Evolutionary conservation across 2,113 vertebrate genomes (phyloP).

Genomic region (Scalopus aquaticus): DNA sequence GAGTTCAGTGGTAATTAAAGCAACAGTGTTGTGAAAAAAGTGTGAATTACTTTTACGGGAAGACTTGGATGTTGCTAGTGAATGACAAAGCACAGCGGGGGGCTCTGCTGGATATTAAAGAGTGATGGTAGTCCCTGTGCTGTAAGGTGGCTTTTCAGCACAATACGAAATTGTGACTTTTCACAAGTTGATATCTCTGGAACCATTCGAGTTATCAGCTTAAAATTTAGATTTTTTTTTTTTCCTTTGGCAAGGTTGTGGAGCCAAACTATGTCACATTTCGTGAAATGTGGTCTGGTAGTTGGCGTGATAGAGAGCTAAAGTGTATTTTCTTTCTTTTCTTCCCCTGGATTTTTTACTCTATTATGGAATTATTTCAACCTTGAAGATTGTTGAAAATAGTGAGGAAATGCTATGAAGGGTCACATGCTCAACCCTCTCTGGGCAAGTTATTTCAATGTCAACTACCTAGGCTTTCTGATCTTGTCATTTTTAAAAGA

Average conservation of each 20-base stretch:
- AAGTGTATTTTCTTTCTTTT: slow-evolving; percentile 74
- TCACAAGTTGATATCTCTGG: slow-evolving; percentile 88
- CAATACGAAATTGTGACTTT: slow-evolving; percentile 89
- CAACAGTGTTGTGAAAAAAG: slow-evolving; percentile 91
- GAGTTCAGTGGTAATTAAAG: slow-evolving; percentile 92
- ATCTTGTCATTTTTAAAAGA: slow-evolving; percentile 78
- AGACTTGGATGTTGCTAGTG: slow-evolving; percentile 88
- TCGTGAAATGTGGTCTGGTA: slow-evolving; percentile 67
- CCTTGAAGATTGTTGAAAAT: slow-evolving; percentile 76
- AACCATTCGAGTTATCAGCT: slow-evolving; percentile 85
- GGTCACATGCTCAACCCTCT: slow-evolving; percentile 38
- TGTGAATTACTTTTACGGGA: slow-evolving; percentile 93
- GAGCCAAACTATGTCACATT: slow-evolving; percentile 76
- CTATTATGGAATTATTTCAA: slow-evolving; percentile 78
- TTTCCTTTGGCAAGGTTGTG: slow-evolving; percentile 65
- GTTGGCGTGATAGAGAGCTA: slow-evolving; percentile 71
- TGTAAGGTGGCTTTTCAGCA: slow-evolving; percentile 87
- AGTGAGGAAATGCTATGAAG: slow-evolving; percentile 66
- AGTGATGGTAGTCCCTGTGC: slow-evolving; percentile 83
- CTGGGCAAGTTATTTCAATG: slow-evolving; percentile 70
- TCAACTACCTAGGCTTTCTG: slow-evolving; percentile 73
- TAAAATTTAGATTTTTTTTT: slow-evolving; percentile 78
- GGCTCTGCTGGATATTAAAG: slow-evolving; percentile 90
- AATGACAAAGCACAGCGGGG: slow-evolving; percentile 90
- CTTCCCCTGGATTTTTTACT: slow-evolving; percentile 73